Conservation (phyloP, 2,797 vertebrate species). For the Pseudochaenichthys georgianus region DNA sequence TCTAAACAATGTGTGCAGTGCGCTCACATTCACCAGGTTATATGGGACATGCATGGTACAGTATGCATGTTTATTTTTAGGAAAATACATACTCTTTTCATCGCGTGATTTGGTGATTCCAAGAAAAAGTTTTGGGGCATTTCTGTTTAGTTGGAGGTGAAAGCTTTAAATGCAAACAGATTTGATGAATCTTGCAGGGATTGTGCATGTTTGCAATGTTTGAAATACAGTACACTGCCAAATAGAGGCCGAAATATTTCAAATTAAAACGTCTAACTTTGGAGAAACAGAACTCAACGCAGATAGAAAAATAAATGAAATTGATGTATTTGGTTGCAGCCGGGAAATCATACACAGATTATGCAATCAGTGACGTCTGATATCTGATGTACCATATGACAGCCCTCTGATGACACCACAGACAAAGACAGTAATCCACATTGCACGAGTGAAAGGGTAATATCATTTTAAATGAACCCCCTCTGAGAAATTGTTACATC, state of each 20-base stretch:
- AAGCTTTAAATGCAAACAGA: no score
- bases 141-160: no score
- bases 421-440: constrained; percentile 59
- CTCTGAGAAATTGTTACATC: constrained; percentile 35
- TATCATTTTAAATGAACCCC: constrained; percentile 37
- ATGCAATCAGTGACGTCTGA: constrained; percentile 23
- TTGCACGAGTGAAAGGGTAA: constrained; percentile 18
- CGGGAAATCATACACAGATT: constrained; percentile 22
- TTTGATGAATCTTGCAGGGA: background rate
- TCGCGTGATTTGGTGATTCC: no score
- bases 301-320: constrained; percentile 4
- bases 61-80: no score
- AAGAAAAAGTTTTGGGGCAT: no score
- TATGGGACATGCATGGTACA: background rate
- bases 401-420: constrained; percentile 23
- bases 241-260: background rate
- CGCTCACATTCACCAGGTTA: background rate
- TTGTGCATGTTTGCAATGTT: background rate
- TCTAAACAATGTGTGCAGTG: background rate
- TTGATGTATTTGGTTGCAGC: constrained; percentile 13
- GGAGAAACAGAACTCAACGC: background rate
- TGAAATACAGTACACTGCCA: background rate
- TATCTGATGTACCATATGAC: constrained; percentile 45
- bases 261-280: background rate
- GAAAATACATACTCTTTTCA: background rate